phyloP scores from a whole-genome alignment of 1,140 invertebrate species.

The Heliconius hewitsoni region DNA sequence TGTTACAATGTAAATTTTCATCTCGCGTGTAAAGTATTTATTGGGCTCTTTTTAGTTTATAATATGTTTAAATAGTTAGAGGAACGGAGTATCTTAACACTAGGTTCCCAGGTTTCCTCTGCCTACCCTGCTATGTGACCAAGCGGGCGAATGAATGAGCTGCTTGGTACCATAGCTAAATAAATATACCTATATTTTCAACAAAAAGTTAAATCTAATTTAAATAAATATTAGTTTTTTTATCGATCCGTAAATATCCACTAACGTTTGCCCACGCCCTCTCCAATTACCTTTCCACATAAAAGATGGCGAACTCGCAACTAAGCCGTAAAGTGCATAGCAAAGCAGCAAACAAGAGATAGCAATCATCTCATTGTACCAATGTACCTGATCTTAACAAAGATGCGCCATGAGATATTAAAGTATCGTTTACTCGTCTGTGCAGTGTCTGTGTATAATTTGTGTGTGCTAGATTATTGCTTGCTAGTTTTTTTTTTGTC shows the following conservation, averaged over 20 bases:
- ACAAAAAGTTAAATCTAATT: background rate
- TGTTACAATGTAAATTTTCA: background rate
- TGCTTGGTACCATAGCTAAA: too few species aligned
- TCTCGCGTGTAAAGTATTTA: too few species aligned
- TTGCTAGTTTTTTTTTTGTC: background rate
- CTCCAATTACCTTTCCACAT: background rate
- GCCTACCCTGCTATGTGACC: too few species aligned
- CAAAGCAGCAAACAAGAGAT: background rate
- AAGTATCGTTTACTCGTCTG: background rate
- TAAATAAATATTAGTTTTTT: too few species aligned
- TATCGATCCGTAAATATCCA: too few species aligned
- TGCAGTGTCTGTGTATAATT: background rate
- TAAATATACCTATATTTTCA: too few species aligned
- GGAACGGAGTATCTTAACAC: too few species aligned
- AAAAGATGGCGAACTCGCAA: background rate
- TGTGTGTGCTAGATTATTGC: background rate
- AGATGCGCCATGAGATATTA: background rate
- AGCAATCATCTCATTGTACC: slow-evolving; percentile 6
- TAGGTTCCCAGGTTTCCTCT: too few species aligned
- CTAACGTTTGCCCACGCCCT: too few species aligned
- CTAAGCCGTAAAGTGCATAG: slow-evolving; percentile 9
- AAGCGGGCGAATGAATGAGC: too few species aligned
- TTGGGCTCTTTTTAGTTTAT: too few species aligned
- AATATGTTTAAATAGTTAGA: too few species aligned
- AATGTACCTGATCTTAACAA: background rate